These are phyloP conservation scores for Turritopsis rubra DNA, from an alignment of 30 jellyfish, hydroid and myxozoan species.

Conservation along the genomic window DNA sequence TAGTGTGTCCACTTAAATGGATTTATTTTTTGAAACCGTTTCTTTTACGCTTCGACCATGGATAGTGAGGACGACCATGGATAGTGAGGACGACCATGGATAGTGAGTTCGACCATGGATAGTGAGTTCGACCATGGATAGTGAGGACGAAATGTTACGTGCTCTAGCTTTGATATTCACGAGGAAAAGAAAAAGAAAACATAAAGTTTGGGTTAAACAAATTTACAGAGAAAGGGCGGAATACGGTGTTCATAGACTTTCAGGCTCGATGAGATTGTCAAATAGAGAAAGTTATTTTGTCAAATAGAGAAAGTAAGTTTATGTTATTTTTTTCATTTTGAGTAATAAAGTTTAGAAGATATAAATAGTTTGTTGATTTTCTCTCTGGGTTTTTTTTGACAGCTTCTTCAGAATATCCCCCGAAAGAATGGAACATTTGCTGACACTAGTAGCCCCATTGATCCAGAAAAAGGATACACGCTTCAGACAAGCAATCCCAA, in stretches of 20 bases:
- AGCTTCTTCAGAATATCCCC: slow-evolving; percentile 13
- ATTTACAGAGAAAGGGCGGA: neutral
- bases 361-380: neutral
- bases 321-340: neutral
- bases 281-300: neutral
- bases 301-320: neutral
- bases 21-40: neutral
- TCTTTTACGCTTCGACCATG: neutral
- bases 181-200: neutral
- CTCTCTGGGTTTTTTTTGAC: neutral
- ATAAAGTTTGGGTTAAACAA: neutral
- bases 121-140: neutral
- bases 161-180: neutral
- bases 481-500: too few species aligned
- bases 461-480: slow-evolving; percentile 11
- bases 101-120: slow-evolving; percentile 1
- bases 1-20: neutral
- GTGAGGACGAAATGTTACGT: neutral
- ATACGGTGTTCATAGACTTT: slow-evolving; percentile 7
- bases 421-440: slow-evolving; percentile 11
- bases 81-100: neutral
- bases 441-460: slow-evolving; percentile 10
- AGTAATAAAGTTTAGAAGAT: neutral
- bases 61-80: neutral
- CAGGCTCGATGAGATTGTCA: neutral